A percentile compares a stretch with the other conserved stretches of the same genome.
Evolutionary conservation across 2,797 vertebrate genomes (phyloP).

Genomic region (Bucorvus abyssinicus): DNA sequence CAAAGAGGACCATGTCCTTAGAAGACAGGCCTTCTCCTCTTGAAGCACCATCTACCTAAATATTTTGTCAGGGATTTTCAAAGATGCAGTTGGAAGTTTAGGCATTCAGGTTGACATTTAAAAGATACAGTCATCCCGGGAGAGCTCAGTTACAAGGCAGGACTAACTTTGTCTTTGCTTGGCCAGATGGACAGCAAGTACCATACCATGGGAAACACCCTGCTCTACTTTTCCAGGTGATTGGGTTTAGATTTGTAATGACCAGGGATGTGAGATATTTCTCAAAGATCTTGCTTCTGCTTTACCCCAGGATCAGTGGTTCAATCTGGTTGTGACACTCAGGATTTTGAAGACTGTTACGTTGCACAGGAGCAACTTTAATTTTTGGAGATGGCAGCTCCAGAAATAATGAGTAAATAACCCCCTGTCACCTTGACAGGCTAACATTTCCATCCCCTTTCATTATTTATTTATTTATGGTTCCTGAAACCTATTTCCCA

Average conservation of each 20-base stretch:
- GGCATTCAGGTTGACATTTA: background rate
- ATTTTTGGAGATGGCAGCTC: background rate
- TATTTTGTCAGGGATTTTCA: background rate
- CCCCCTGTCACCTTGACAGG: background rate
- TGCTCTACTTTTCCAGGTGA: background rate
- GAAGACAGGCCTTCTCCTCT: background rate
- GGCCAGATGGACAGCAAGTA: background rate
- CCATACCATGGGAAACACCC: background rate
- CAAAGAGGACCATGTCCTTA: background rate
- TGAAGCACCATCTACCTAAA: background rate
- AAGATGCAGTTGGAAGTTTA: background rate
- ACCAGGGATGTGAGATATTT: background rate
- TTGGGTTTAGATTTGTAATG: background rate
- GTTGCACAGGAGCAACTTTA: background rate
- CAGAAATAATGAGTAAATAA: conserved; percentile 23
- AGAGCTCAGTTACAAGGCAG: background rate
- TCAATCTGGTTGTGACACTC: background rate
- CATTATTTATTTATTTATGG: conserved; percentile 46
- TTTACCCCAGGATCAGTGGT: background rate
- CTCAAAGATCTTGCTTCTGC: background rate
- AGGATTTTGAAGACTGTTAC: background rate
- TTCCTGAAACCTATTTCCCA: conserved; percentile 31
- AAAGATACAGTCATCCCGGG: background rate
- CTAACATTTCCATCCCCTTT: background rate
- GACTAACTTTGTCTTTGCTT: background rate